Percentiles rank a stretch among this genome's conserved stretches.
These are phyloP conservation scores for Noctua pronuba DNA, from an alignment of 2,888 invertebrate species.

Conservation along the genomic window DNA sequence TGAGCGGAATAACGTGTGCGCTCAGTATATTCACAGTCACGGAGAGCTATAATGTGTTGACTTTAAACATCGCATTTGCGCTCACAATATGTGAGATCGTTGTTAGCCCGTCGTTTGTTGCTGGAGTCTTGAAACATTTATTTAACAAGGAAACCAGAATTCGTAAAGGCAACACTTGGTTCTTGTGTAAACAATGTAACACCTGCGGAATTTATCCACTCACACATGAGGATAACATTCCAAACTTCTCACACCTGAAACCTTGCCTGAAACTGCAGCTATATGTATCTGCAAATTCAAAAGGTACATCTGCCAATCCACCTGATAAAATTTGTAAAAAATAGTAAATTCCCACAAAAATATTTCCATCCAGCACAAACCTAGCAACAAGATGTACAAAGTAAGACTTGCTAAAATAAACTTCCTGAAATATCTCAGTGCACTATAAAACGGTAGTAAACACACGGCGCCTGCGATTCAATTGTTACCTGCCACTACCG, in stretches of 20 bases:
- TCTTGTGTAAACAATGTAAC: neutral
- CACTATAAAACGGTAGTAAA: conserved; percentile 65
- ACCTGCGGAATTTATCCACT: neutral
- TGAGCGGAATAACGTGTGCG: conserved; percentile 31
- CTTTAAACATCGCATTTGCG: conserved; percentile 44
- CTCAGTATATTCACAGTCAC: conserved; percentile 38
- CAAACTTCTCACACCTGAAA: neutral
- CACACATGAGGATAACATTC: neutral
- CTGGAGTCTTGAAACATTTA: conserved; percentile 39
- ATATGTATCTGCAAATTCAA: neutral
- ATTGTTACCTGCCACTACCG: conserved; percentile 63
- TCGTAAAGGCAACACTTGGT: neutral
- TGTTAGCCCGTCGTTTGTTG: conserved; percentile 29
- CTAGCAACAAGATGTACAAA: conserved; percentile 44
- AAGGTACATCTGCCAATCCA: neutral
- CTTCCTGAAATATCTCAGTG: conserved; percentile 8
- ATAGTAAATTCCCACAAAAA: neutral
- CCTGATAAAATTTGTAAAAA: neutral
- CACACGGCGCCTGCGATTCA: conserved; percentile 58
- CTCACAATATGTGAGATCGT: conserved; percentile 24
- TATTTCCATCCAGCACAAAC: conserved; percentile 2
- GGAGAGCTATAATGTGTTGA: conserved; percentile 48
- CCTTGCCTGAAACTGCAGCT: neutral
- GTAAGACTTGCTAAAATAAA: conserved; percentile 50
- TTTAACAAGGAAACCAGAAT: conserved; percentile 10